Evolutionary conservation across 1,140 invertebrate genomes (phyloP).

Genomic region (Metopolophium dirhodum): DNA sequence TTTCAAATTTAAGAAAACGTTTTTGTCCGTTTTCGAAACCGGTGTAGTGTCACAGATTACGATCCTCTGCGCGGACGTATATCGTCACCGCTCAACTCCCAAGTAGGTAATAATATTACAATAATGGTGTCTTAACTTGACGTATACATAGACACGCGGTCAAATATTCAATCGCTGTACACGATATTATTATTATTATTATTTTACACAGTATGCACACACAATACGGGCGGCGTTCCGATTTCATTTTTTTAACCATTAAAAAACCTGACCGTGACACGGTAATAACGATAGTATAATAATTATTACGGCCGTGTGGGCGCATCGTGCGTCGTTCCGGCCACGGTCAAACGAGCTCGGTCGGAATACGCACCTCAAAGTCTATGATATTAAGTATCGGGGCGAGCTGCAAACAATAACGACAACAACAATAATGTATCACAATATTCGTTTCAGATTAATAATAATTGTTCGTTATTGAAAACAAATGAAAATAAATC

Average conservation of each 20-base stretch:
- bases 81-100: not conserved
- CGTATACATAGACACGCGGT: not conserved
- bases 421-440: not conserved
- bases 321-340: not conserved
- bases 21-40: not conserved
- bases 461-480: no score
- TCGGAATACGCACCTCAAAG: not conserved
- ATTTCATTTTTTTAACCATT: not conserved
- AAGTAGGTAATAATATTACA: not conserved
- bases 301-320: not conserved
- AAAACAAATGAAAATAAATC: no score
- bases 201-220: not conserved
- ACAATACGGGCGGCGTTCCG: not conserved
- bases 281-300: not conserved
- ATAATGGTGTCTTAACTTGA: not conserved
- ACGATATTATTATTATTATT: not conserved
- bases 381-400: not conserved
- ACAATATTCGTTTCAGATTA: no score
- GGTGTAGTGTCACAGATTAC: not conserved
- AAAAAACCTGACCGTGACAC: conserved; percentile 6
- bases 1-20: no score
- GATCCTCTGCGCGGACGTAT: not conserved
- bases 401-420: not conserved
- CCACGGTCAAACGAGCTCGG: not conserved
- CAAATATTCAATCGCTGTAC: not conserved